Evolutionary conservation across 2,797 vertebrate genomes (phyloP).

Genomic region (Aphelocoma californica): DNA sequence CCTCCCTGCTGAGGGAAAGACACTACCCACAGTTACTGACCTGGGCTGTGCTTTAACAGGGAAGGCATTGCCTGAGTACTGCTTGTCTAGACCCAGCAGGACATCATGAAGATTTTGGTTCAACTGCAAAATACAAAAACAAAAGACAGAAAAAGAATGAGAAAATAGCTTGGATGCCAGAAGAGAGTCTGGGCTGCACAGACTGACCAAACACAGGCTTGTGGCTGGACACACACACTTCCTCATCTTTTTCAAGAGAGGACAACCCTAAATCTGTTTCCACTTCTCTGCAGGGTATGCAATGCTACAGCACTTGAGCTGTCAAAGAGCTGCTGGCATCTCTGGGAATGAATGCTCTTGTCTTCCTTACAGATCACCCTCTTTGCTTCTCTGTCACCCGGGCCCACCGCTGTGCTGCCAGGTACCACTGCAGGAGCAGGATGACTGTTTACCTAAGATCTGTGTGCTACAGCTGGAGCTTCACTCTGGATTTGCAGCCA

Average conservation of each 20-base stretch:
- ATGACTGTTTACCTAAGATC: not conserved
- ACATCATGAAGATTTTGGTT: slow-evolving; percentile 91
- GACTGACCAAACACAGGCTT: not conserved
- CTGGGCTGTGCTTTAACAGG: slow-evolving; percentile 80
- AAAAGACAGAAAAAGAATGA: not conserved
- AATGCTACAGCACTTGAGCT: not conserved
- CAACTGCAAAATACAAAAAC: slow-evolving; percentile 79
- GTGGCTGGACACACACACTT: not conserved
- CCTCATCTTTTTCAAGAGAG: not conserved
- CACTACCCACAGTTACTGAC: slow-evolving; percentile 59
- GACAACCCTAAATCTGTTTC: not conserved
- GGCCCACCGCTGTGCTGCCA: not conserved
- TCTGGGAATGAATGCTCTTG: not conserved
- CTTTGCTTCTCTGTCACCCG: not conserved
- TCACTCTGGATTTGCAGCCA: not conserved
- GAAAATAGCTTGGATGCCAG: not conserved
- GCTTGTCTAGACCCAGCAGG: slow-evolving; percentile 90
- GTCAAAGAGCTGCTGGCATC: not conserved
- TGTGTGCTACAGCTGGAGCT: not conserved
- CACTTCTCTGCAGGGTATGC: not conserved
- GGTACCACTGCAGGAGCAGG: not conserved
- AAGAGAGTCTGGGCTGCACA: not conserved
- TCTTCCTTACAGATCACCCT: not conserved
- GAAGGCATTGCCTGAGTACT: slow-evolving; percentile 79
- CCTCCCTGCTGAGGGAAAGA: not conserved